phyloP scores from a whole-genome alignment of 2,113 vertebrate genomes.

The Scomber japonicus region DNA sequence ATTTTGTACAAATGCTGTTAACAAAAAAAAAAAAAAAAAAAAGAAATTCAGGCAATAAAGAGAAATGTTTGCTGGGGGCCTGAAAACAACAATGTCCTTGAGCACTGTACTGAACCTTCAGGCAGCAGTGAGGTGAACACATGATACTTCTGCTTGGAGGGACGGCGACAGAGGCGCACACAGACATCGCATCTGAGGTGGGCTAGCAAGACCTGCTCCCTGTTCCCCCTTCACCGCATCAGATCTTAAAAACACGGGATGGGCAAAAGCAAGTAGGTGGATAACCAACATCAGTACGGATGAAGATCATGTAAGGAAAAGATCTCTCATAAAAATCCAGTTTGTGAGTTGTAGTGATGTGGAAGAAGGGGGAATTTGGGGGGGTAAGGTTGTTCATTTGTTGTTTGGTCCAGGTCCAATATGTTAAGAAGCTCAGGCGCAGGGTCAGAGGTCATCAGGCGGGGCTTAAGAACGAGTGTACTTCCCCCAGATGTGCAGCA shows the following conservation, averaged over 20 bases:
- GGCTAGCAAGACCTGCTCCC: conserved; percentile 8
- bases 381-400: conserved; percentile 63
- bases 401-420: conserved; percentile 95
- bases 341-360: conserved; percentile 43
- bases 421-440: conserved; percentile 80
- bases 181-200: conserved; percentile 16
- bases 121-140: conserved; percentile 9
- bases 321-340: conserved; percentile 43
- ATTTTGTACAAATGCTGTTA: conserved; percentile 81
- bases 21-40: conserved; percentile 62
- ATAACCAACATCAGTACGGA: conserved; percentile 16
- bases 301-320: conserved; percentile 31
- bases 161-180: conserved; percentile 3
- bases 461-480: conserved; percentile 95
- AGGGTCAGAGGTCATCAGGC: conserved; percentile 74
- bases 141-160: conserved; percentile 15
- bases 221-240: conserved; percentile 22
- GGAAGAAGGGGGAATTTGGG: neutral
- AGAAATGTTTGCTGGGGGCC: conserved; percentile 58
- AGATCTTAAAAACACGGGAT: conserved; percentile 32
- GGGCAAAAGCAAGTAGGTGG: conserved; percentile 26
- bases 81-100: conserved; percentile 63
- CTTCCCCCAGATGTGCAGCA: conserved; percentile 99
- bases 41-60: conserved; percentile 67
- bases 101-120: conserved; percentile 41